These are phyloP conservation scores for Holacanthella duospinosa DNA, from an alignment of 2,888 invertebrate genomes.

Conservation along the genomic window DNA sequence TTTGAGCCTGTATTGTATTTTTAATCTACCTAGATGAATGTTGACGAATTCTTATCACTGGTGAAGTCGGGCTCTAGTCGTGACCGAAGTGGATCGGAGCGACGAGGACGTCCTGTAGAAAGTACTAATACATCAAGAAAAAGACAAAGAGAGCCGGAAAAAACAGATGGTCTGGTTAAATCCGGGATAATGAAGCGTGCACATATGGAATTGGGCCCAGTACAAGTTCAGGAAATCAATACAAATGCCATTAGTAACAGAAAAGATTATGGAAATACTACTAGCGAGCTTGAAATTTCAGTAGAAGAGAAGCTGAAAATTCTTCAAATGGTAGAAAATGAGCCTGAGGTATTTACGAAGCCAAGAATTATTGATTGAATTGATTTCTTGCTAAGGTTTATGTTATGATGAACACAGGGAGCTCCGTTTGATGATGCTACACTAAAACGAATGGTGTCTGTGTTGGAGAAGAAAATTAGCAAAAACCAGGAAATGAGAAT, in stretches of 20 bases:
- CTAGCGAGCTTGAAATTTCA: conserved; percentile 41
- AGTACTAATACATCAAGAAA: neutral
- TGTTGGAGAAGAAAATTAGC: conserved; percentile 87
- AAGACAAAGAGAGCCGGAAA: neutral
- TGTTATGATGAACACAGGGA: conserved; percentile 46
- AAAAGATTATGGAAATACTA: neutral
- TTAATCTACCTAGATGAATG: conserved; percentile 2
- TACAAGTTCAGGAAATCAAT: neutral
- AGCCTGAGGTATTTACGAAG: conserved; percentile 54
- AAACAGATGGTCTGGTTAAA: neutral
- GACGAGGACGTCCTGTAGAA: neutral
- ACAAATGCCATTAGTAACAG: neutral
- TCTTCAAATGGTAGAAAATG: conserved; percentile 66
- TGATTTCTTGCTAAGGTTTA: neutral
- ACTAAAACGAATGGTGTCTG: conserved; percentile 75
- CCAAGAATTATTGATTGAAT: neutral
- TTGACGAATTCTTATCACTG: conserved; percentile 3
- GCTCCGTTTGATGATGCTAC: conserved; percentile 77
- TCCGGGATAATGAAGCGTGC: neutral
- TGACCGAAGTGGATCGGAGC: neutral
- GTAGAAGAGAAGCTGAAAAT: conserved; percentile 66
- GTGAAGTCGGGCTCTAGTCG: neutral
- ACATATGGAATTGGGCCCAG: neutral
- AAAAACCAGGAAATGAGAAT: conserved; percentile 96
- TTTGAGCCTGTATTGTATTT: neutral